Conservation (phyloP, 1,140 invertebrate species). For the Drosophila saltans region DNA sequence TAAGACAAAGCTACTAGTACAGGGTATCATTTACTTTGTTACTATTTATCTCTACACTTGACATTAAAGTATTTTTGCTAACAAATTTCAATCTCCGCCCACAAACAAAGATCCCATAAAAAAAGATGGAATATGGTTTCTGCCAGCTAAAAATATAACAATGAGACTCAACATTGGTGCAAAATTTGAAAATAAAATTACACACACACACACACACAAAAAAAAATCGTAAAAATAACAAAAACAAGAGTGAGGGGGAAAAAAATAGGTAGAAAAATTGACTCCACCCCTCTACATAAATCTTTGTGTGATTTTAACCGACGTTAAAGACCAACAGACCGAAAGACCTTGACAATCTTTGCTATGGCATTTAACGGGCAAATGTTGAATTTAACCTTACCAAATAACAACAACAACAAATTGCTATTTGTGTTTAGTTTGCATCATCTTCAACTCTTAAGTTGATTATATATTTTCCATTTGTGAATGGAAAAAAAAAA, state of each 20-base stretch:
- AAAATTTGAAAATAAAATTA: constrained; percentile 46
- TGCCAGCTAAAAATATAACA: constrained; percentile 36
- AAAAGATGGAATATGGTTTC: constrained; percentile 6
- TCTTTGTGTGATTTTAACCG: constrained; percentile 33
- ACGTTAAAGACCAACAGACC: background rate
- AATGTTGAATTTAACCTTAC: constrained; percentile 12
- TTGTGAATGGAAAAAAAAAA: background rate
- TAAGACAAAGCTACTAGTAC: no score
- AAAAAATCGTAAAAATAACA: constrained; percentile 45
- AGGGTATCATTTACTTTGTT: background rate
- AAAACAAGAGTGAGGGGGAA: constrained; percentile 22
- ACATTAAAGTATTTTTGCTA: constrained; percentile 53
- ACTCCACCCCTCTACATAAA: constrained; percentile 5
- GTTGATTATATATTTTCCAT: background rate
- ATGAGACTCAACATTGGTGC: constrained; percentile 25
- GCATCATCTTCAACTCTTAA: constrained; percentile 9
- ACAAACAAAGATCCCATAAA: constrained; percentile 1
- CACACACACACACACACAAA: constrained; percentile 64
- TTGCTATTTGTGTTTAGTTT: background rate
- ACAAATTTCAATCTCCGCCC: constrained; percentile 45
- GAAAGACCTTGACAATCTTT: constrained; percentile 1
- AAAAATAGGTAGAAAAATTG: constrained; percentile 5
- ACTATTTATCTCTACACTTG: constrained; percentile 45
- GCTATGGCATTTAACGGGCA: constrained; percentile 5
- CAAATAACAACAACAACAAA: background rate